phyloP scores from a whole-genome alignment of 2,888 invertebrate species.

The Drosophila yooni region DNA sequence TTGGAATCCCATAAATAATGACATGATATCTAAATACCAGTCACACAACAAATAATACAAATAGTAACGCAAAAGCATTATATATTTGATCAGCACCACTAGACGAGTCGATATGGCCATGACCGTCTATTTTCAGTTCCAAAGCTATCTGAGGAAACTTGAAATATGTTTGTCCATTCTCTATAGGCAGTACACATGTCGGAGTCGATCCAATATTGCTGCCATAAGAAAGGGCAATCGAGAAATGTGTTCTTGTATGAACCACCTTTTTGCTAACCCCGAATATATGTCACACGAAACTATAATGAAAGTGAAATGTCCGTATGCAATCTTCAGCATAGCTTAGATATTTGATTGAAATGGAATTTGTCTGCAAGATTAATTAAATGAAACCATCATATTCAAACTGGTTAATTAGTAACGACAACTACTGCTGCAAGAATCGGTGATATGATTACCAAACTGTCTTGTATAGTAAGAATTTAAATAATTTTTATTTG shows the following conservation, averaged over 20 bases:
- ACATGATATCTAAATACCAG: not conserved
- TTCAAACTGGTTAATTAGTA: not conserved
- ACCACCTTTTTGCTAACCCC: not conserved
- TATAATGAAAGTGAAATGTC: not conserved
- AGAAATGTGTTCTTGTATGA: not conserved
- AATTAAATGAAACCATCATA: not conserved
- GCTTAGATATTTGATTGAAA: not conserved
- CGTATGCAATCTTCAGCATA: not conserved
- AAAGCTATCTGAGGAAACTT: not conserved
- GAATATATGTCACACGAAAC: not conserved
- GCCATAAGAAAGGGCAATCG: not conserved
- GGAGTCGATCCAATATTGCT: not conserved
- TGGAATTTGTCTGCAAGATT: not conserved
- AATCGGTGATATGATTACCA: not conserved
- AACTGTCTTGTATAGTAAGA: not conserved
- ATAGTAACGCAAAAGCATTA: not conserved
- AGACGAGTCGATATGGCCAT: not conserved
- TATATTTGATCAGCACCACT: not conserved
- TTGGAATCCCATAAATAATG: not conserved
- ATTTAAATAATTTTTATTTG: not conserved
- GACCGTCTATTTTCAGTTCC: not conserved
- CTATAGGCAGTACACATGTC: not conserved
- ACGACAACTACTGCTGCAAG: not conserved
- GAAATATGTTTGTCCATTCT: not conserved
- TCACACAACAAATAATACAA: not conserved